These are phyloP conservation scores for Vandiemenella viatica DNA, from an alignment of 2,888 invertebrate species.

Conservation along the genomic window DNA sequence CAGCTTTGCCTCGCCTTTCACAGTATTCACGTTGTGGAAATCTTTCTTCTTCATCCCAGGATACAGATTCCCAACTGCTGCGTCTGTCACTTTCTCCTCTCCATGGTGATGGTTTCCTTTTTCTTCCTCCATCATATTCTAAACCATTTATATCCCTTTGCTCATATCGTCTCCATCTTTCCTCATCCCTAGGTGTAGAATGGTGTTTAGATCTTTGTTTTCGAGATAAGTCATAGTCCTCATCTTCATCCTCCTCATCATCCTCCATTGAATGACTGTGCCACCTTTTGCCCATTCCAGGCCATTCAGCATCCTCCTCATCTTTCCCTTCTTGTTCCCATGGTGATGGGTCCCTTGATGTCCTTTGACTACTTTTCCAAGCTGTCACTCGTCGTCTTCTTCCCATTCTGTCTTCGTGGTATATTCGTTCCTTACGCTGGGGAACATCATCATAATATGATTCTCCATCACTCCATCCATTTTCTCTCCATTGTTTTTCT, in stretches of 20 bases:
- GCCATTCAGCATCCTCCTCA: slow-evolving; percentile 23
- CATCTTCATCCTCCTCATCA: slow-evolving; percentile 27
- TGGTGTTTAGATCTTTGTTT: slow-evolving; percentile 34
- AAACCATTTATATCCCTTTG: slow-evolving; percentile 12
- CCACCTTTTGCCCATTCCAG: slow-evolving; percentile 21
- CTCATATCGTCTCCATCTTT: slow-evolving; percentile 18
- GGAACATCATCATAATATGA: slow-evolving; percentile 22
- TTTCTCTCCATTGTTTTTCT: slow-evolving; percentile 21
- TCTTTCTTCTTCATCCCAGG: slow-evolving; percentile 46
- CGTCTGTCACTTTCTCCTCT: slow-evolving; percentile 29
- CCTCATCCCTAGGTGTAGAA: slow-evolving; percentile 37
- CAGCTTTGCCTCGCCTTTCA: slow-evolving; percentile 8
- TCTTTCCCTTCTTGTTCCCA: slow-evolving; percentile 55
- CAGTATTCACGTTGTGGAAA: slow-evolving; percentile 10
- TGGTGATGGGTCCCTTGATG: slow-evolving; percentile 60
- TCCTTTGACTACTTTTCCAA: slow-evolving; percentile 33
- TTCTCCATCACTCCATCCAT: slow-evolving; percentile 25
- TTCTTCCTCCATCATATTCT: slow-evolving; percentile 13
- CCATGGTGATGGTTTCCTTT: slow-evolving; percentile 14
- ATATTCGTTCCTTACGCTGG: slow-evolving; percentile 10
- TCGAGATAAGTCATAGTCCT: slow-evolving; percentile 30
- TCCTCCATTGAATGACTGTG: slow-evolving; percentile 23
- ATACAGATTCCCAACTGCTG: slow-evolving; percentile 31
- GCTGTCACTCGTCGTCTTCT: slow-evolving; percentile 24
- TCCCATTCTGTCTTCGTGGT: slow-evolving; percentile 20